A percentile compares a stretch with the other conserved stretches of the same genome.
These are phyloP conservation scores for Achatina immaculata DNA, from an alignment of 1,140 invertebrate species.

Conservation along the genomic window DNA sequence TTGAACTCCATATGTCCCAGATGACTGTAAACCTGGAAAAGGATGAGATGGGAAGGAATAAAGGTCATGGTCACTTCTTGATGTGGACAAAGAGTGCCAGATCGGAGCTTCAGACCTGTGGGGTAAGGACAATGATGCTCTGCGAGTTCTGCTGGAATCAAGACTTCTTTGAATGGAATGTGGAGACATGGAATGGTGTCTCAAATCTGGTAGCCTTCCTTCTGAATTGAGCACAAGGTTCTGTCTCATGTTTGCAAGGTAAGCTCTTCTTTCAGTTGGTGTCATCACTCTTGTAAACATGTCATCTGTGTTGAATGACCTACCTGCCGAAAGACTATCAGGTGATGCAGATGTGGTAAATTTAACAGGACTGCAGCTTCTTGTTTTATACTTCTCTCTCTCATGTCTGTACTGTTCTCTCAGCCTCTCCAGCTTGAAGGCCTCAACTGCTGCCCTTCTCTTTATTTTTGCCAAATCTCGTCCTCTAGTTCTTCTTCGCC, in stretches of 20 bases:
- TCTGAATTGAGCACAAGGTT: conserved; percentile 51
- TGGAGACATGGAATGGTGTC: conserved; percentile 35
- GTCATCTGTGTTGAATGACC: background rate
- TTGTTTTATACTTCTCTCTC: conserved; percentile 21
- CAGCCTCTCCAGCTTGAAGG: conserved; percentile 59
- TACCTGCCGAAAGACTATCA: conserved; percentile 15
- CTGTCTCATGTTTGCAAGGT: conserved; percentile 50
- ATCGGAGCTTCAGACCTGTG: conserved; percentile 30
- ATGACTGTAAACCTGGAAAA: background rate
- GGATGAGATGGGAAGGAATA: background rate
- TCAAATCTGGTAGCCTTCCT: conserved; percentile 41
- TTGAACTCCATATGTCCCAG: too few relatives aligned
- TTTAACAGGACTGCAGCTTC: conserved; percentile 8
- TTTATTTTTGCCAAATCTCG: conserved; percentile 45
- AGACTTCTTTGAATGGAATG: background rate
- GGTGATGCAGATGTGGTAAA: conserved; percentile 29
- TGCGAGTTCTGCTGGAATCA: conserved; percentile 16
- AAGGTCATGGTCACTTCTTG: conserved; percentile 1
- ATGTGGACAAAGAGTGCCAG: conserved; percentile 7
- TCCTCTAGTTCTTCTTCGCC: conserved; percentile 48
- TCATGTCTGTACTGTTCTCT: conserved; percentile 50
- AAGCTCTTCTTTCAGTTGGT: conserved; percentile 51
- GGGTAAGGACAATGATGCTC: conserved; percentile 29
- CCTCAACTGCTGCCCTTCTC: conserved; percentile 58
- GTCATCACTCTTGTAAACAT: conserved; percentile 41